Evolutionary conservation across 2,113 vertebrate species (phyloP).

Genomic region (Leptodactylus fuscus): DNA sequence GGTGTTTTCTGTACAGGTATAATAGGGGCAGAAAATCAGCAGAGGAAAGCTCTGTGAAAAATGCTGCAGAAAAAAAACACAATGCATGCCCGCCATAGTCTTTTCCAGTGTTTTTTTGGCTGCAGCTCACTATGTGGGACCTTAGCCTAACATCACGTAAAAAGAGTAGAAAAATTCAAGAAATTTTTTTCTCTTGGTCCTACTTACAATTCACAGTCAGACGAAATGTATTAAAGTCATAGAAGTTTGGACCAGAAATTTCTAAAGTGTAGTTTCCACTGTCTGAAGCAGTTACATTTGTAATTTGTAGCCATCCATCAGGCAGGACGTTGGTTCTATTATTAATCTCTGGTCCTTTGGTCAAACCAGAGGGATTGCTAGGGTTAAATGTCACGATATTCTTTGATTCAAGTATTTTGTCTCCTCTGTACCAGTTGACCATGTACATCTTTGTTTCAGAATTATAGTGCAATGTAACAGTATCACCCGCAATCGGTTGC

Average conservation of each 20-base stretch:
- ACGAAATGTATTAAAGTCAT: neutral
- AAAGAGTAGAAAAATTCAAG: too few relatives aligned
- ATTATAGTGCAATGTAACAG: neutral
- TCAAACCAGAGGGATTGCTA: neutral
- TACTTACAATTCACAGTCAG: slow-evolving; percentile 38
- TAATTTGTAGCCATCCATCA: slow-evolving; percentile 27
- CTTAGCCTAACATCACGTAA: too few relatives aligned
- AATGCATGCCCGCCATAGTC: too few relatives aligned
- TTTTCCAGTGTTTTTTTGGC: too few relatives aligned
- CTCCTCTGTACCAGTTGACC: slow-evolving; percentile 39
- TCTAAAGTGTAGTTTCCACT: slow-evolving; percentile 22
- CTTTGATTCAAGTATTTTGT: neutral
- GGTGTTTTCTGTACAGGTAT: too few relatives aligned
- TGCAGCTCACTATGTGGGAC: too few relatives aligned
- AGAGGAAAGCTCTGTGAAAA: too few relatives aligned
- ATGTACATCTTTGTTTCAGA: neutral
- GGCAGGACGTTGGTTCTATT: neutral
- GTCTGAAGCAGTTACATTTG: slow-evolving; percentile 19
- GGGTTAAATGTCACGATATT: slow-evolving; percentile 14
- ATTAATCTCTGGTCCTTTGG: neutral
- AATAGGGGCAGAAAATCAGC: too few relatives aligned
- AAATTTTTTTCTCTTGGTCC: neutral
- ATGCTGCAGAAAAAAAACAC: too few relatives aligned
- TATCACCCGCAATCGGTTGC: slow-evolving; percentile 9
- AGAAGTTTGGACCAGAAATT: neutral